Evolutionary conservation across 2,113 vertebrate species (phyloP), one percentile per base, ranked within the genome.

Genomic region (Vulpes lagopus): DNA sequence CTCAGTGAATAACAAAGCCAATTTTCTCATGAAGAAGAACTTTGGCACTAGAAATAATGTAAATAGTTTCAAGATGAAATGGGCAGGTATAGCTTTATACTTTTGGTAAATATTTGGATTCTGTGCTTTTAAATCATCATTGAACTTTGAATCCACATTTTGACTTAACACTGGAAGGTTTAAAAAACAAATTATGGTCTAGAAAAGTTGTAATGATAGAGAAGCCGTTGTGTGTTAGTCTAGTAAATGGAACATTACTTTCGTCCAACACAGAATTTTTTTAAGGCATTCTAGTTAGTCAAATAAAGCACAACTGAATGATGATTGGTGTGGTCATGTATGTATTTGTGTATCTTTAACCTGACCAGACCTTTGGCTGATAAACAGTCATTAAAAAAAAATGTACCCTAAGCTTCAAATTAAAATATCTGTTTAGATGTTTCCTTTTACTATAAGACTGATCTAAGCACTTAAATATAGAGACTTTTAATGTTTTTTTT

Each of bases 71-170:
- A 81, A 89, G 16, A 4, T 93, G 22, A 64, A 53, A 10, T 38
- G 30, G n/a, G 32, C 30, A 95, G 60, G 38, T 91, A 12, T 19
- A 30, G 7, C 76, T 84, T 88, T 74, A 62, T 79, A n/a, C 4
- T 82, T 90, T 19, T 76, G 62, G 53, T 30, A 94, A 94, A 87
- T 92, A 80, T 65, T 64, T 95, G 32, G 19, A n/a, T 78, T 90
- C 30, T 94, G 67, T 53, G 51, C 14, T 94, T 74, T 95, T 93
- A 95, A 67, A 32, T 91, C 43, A 81, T 4, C 55, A 30, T 51
- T 87, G 15, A 57, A 73, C 62, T 94, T 17, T 82, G 57, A 95
- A 87, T 73, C 25, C 73, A 60, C 38, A 78, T 85, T 95, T 91
- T 65, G 35, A 89, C 32, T 86, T 86, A 94, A 53, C 4, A 2